Evolutionary conservation across 1,140 invertebrate species (phyloP).

Genomic region (Samia ricini): DNA sequence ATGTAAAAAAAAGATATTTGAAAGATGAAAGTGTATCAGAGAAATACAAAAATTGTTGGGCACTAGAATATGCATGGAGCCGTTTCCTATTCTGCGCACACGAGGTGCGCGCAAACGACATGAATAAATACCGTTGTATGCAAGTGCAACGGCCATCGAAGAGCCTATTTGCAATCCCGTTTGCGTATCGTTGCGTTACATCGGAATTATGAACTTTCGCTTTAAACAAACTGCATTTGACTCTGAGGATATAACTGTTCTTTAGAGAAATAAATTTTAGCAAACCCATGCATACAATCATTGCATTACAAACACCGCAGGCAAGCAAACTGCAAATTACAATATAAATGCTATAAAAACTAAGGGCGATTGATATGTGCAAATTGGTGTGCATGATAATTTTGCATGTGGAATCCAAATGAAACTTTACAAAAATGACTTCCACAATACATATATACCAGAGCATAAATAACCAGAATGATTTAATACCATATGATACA

Average conservation of each 20-base stretch:
- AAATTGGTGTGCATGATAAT: slow-evolving; percentile 19
- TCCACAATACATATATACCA: neutral
- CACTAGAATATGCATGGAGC: slow-evolving; percentile 51
- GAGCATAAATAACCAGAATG: neutral
- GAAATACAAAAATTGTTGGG: slow-evolving; percentile 42
- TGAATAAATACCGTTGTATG: slow-evolving; percentile 55
- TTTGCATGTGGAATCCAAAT: neutral
- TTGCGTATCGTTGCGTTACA: slow-evolving; percentile 53
- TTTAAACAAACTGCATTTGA: slow-evolving; percentile 73
- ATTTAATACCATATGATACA: no score
- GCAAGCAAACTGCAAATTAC: slow-evolving; percentile 31
- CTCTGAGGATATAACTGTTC: slow-evolving; percentile 26
- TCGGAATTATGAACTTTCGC: slow-evolving; percentile 55
- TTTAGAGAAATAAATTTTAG: slow-evolving; percentile 7
- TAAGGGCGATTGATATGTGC: slow-evolving; percentile 19
- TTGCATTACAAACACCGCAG: slow-evolving; percentile 41
- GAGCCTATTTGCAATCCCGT: slow-evolving; percentile 54
- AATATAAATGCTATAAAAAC: slow-evolving; percentile 22
- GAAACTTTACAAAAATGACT: neutral
- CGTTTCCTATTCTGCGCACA: slow-evolving; percentile 54
- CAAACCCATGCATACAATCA: slow-evolving; percentile 27
- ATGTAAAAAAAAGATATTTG: neutral
- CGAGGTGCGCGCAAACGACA: slow-evolving; percentile 47
- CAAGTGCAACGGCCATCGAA: slow-evolving; percentile 60
- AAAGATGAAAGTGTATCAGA: slow-evolving; percentile 43